A percentile compares a stretch with the other conserved stretches of the same genome.
Evolutionary conservation across 2,797 vertebrate genomes (phyloP).

Genomic region (Halcyon smyrnensis): DNA sequence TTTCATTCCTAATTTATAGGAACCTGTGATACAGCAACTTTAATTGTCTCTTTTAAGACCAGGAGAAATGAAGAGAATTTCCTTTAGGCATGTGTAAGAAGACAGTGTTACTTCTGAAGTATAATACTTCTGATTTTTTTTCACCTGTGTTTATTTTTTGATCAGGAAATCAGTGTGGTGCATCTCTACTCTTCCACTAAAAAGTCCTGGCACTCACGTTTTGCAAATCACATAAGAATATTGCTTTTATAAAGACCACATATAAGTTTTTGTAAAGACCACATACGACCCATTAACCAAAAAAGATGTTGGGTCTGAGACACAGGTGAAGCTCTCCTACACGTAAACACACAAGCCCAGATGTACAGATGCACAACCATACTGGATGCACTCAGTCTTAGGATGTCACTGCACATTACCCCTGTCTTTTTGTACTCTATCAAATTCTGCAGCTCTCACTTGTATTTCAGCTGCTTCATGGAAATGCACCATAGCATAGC

Average conservation of each 20-base stretch:
- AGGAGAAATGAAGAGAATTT: not conserved
- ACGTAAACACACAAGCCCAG: not conserved
- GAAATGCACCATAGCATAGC: not conserved
- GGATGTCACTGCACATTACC: not conserved
- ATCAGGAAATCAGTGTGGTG: not conserved
- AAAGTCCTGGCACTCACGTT: accelerated
- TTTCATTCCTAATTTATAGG: not conserved
- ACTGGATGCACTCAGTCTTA: not conserved
- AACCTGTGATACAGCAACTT: not conserved
- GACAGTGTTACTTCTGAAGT: not conserved
- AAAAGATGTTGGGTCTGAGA: not conserved
- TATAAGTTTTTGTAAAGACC: not conserved
- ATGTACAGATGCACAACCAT: not conserved
- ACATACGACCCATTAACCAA: not conserved
- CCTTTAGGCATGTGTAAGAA: not conserved
- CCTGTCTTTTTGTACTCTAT: not conserved
- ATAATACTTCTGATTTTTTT: not conserved
- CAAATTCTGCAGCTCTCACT: not conserved
- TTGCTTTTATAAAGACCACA: too few species aligned
- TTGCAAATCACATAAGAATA: not conserved
- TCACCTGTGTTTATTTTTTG: not conserved
- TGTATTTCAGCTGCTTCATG: not conserved
- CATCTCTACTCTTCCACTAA: not conserved
- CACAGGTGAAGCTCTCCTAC: not conserved
- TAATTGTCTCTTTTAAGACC: not conserved